These are phyloP conservation scores for Eucera pruinosa DNA, from an alignment of 2,888 invertebrate species.

Conservation along the genomic window DNA sequence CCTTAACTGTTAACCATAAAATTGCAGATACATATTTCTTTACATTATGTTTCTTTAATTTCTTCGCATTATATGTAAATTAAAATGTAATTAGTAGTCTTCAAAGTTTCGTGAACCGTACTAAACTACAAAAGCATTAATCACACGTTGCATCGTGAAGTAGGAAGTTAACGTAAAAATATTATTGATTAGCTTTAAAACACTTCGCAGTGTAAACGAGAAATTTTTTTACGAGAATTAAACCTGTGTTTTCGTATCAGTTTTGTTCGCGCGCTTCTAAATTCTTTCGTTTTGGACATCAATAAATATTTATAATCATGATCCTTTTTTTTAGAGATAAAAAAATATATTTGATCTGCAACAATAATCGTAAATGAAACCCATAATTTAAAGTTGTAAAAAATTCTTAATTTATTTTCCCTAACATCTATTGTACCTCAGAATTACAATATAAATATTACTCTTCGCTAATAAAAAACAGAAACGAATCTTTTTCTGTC, in stretches of 20 bases:
- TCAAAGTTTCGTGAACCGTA: constrained; percentile 45
- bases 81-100: constrained; percentile 49
- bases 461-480: constrained; percentile 55
- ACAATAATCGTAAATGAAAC: constrained; percentile 61
- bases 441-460: constrained; percentile 64
- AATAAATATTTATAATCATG: background rate
- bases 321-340: constrained; percentile 13
- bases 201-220: constrained; percentile 17
- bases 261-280: too few relatives aligned
- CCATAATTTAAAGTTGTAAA: constrained; percentile 59
- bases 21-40: constrained; percentile 46
- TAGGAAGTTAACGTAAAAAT: constrained; percentile 44
- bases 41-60: constrained; percentile 57
- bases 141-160: constrained; percentile 49
- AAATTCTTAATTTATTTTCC: constrained; percentile 66
- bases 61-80: constrained; percentile 51
- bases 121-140: constrained; percentile 59
- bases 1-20: constrained; percentile 56
- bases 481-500: constrained; percentile 60
- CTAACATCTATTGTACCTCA: constrained; percentile 57
- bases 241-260: constrained; percentile 34
- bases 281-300: background rate
- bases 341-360: constrained; percentile 24
- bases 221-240: constrained; percentile 40
- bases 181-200: constrained; percentile 21